Conservation (phyloP, 2,797 vertebrate genomes). For the Balearica regulorum region DNA sequence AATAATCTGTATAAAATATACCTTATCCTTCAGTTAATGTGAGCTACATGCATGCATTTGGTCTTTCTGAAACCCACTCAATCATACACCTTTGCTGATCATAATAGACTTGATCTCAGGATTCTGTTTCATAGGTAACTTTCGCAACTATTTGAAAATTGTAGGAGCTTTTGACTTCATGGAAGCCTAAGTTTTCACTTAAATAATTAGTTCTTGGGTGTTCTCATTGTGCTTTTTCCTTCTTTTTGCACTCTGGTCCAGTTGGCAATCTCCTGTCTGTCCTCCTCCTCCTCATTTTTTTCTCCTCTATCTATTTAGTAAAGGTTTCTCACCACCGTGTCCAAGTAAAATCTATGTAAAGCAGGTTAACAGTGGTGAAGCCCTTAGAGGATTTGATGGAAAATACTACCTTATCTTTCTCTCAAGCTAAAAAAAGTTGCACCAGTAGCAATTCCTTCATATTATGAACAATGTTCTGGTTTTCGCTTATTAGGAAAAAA, state of each 20-base stretch:
- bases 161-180: neutral
- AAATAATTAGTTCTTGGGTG: neutral
- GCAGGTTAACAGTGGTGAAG: neutral
- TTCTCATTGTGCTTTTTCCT: neutral
- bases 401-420: neutral
- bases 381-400: neutral
- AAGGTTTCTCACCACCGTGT: neutral
- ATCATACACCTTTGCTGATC: neutral
- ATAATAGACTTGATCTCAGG: neutral
- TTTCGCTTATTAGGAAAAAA: neutral
- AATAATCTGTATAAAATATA: neutral
- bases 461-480: neutral
- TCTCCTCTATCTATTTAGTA: neutral
- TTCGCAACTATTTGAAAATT: neutral
- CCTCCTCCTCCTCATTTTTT: neutral
- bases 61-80: neutral
- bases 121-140: neutral
- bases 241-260: neutral
- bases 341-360: neutral
- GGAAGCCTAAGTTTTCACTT: neutral
- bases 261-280: neutral
- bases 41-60: fast-evolving
- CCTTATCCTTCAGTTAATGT: neutral
- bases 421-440: neutral
- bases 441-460: neutral